Percentiles rank a stretch among this genome's conserved stretches.
Conservation (phyloP, 2,113 vertebrate species). For the Otis tarda region DNA sequence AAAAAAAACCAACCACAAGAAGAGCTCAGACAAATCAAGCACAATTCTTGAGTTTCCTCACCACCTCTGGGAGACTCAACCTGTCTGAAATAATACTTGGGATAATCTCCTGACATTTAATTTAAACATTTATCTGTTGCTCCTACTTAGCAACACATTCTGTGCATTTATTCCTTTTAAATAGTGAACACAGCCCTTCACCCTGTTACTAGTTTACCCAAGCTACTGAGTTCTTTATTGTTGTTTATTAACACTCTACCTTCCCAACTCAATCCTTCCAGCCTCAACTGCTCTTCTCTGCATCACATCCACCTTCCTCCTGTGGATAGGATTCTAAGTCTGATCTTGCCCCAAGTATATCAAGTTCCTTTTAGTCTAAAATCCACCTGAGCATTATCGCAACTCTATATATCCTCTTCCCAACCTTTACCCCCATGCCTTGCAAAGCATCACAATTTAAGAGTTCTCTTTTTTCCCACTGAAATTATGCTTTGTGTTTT, state of each 20-base stretch:
- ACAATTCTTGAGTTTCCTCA: not conserved
- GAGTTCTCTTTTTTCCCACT: not conserved
- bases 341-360: not conserved
- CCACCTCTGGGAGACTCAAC: not conserved
- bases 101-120: not conserved
- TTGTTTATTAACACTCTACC: not conserved
- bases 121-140: not conserved
- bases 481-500: not conserved
- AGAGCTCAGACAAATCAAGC: not conserved
- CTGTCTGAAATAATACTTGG: not conserved
- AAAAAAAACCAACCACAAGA: not conserved
- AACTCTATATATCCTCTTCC: not conserved
- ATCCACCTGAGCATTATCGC: not conserved
- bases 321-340: not conserved
- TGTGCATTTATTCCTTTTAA: not conserved
- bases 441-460: not conserved
- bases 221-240: not conserved
- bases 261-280: not conserved
- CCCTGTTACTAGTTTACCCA: not conserved
- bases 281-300: not conserved
- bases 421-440: not conserved
- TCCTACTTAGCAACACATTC: not conserved
- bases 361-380: not conserved
- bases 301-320: not conserved
- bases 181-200: not conserved